These are phyloP conservation scores for Mesochorus sp. DNA, from an alignment of 2,888 invertebrate species.

Conservation along the genomic window DNA sequence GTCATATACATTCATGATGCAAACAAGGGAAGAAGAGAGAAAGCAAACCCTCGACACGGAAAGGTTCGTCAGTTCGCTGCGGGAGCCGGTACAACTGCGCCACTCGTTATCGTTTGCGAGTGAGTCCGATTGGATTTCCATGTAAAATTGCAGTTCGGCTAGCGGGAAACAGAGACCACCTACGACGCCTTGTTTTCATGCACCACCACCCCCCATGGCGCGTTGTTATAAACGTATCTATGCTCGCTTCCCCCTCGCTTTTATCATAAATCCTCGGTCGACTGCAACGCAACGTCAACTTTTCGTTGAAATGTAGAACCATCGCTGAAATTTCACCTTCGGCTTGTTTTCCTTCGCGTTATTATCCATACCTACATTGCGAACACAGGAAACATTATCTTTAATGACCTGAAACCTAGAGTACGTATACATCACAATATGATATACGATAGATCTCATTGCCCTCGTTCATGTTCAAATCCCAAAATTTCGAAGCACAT, in stretches of 20 bases:
- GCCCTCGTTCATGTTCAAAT: conserved; percentile 12
- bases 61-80: conserved; percentile 36
- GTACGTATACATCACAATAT: background rate
- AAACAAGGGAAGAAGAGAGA: conserved; percentile 2
- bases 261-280: conserved; percentile 53
- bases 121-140: conserved; percentile 62
- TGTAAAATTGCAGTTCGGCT: conserved; percentile 58
- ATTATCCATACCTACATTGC: conserved; percentile 33
- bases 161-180: conserved; percentile 34
- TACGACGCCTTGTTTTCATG: conserved; percentile 39
- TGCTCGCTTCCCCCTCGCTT: conserved; percentile 20
- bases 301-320: conserved; percentile 29
- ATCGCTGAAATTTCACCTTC: conserved; percentile 35
- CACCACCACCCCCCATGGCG: conserved; percentile 27
- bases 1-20: conserved; percentile 29
- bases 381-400: background rate
- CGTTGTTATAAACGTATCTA: conserved; percentile 40
- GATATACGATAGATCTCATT: conserved; percentile 37
- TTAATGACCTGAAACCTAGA: conserved; percentile 22
- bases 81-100: conserved; percentile 56
- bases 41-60: conserved; percentile 46
- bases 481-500: conserved; percentile 15
- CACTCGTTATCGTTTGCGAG: conserved; percentile 62
- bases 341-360: conserved; percentile 39
- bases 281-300: conserved; percentile 19